Evolutionary conservation across 2,888 invertebrate genomes (phyloP).

Genomic region (Phyto melanocephala): DNA sequence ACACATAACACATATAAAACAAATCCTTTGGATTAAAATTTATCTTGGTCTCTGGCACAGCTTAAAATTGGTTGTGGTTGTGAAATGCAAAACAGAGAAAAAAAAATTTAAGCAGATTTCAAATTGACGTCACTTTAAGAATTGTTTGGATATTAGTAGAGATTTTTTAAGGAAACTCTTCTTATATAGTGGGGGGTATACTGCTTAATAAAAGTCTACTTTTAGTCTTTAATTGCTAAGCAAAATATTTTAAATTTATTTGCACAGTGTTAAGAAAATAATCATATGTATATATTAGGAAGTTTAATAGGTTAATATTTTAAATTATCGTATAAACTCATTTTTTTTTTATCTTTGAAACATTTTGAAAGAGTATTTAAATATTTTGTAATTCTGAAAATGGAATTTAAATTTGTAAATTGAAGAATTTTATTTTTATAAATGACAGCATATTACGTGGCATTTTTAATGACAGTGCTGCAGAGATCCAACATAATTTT

Average conservation of each 20-base stretch:
- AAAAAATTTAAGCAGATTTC: not conserved
- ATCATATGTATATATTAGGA: not conserved
- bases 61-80: conserved; percentile 13
- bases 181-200: not conserved
- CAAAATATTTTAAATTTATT: not conserved
- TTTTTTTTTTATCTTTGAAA: too few relatives aligned
- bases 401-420: too few relatives aligned
- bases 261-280: not conserved
- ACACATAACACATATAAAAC: conserved; percentile 33
- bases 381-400: too few relatives aligned
- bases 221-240: not conserved
- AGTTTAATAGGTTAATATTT: too few relatives aligned
- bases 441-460: too few relatives aligned
- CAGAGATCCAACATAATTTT: too few relatives aligned
- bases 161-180: not conserved
- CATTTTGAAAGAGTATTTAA: too few relatives aligned
- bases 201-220: not conserved
- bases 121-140: not conserved
- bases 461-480: too few relatives aligned
- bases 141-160: not conserved
- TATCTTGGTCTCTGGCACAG: not conserved
- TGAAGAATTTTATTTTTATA: too few relatives aligned
- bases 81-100: not conserved
- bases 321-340: too few relatives aligned
- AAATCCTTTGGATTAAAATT: conserved; percentile 15